A percentile compares a stretch with the other conserved stretches of the same genome.
Evolutionary conservation across 2,888 invertebrate genomes (phyloP).

Genomic region (Conus canariensis): DNA sequence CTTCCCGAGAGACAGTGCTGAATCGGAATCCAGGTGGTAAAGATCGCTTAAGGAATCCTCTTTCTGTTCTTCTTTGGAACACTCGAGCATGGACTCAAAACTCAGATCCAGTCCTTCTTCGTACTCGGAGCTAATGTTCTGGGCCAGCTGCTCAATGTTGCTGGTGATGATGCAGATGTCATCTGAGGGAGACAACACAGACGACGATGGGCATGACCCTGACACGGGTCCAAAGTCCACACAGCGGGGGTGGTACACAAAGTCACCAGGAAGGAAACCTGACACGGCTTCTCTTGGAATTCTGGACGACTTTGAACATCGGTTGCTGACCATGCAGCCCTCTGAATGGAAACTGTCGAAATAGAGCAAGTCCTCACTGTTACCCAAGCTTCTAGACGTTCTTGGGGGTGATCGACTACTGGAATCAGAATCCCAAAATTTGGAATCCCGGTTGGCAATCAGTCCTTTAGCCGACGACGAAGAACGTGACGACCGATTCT

Average conservation of each 20-base stretch:
- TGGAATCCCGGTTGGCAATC: slow-evolving; percentile 24
- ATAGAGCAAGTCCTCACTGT: not conserved
- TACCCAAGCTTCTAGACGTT: not conserved
- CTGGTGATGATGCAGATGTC: slow-evolving; percentile 45
- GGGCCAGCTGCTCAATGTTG: slow-evolving; percentile 53
- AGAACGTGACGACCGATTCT: not conserved
- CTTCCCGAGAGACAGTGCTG: not conserved
- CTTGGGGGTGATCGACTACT: slow-evolving; percentile 24
- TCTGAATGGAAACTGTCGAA: not conserved
- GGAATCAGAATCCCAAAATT: slow-evolving; percentile 38
- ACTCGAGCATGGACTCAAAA: not conserved
- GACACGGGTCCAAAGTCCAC: not conserved
- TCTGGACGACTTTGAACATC: too few species aligned
- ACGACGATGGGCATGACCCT: not conserved
- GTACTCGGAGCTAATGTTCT: slow-evolving; percentile 61
- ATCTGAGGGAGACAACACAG: not conserved
- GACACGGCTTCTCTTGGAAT: not conserved
- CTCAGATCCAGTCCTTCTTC: slow-evolving; percentile 44
- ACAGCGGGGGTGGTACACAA: not conserved
- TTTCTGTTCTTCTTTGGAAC: not conserved
- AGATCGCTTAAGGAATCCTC: not conserved
- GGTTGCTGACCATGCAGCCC: too few species aligned
- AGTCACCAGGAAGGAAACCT: not conserved
- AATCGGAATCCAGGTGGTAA: slow-evolving; percentile 52
- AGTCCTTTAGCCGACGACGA: not conserved